phyloP scores from a whole-genome alignment of 2,888 invertebrate species.

The Callimorpha dominula region DNA sequence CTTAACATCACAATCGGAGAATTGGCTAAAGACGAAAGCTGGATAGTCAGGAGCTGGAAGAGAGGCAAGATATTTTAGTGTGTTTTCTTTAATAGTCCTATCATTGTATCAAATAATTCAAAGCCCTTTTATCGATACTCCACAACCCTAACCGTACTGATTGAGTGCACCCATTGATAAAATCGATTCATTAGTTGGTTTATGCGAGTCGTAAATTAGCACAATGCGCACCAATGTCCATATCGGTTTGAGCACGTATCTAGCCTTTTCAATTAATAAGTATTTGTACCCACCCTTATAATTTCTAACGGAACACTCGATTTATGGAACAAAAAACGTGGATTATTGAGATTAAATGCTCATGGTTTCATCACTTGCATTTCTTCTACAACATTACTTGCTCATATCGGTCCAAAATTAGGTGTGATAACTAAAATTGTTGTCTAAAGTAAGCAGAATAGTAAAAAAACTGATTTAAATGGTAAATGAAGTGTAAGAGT shows the following conservation, averaged over 20 bases:
- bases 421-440: too few relatives aligned
- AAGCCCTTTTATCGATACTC: slow-evolving; percentile 54
- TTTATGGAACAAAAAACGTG: neutral
- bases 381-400: too few relatives aligned
- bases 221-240: slow-evolving; percentile 5
- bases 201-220: slow-evolving; percentile 40
- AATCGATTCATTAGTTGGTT: slow-evolving; percentile 62
- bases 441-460: too few relatives aligned
- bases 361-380: too few relatives aligned
- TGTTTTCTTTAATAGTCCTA: too few relatives aligned
- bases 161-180: slow-evolving; percentile 55
- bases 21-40: too few relatives aligned
- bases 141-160: slow-evolving; percentile 64
- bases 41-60: too few relatives aligned
- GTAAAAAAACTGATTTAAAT: too few relatives aligned
- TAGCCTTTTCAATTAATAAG: slow-evolving; percentile 1
- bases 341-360: neutral
- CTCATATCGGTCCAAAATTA: too few relatives aligned
- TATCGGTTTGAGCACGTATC: slow-evolving; percentile 9
- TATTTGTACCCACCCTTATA: neutral
- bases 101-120: neutral
- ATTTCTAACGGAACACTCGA: neutral
- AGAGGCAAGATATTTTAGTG: too few relatives aligned
- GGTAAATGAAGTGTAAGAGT: too few relatives aligned
- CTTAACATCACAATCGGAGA: too few relatives aligned